Conservation (phyloP, 1,140 invertebrate species). For the Lanistes nyassanus region DNA sequence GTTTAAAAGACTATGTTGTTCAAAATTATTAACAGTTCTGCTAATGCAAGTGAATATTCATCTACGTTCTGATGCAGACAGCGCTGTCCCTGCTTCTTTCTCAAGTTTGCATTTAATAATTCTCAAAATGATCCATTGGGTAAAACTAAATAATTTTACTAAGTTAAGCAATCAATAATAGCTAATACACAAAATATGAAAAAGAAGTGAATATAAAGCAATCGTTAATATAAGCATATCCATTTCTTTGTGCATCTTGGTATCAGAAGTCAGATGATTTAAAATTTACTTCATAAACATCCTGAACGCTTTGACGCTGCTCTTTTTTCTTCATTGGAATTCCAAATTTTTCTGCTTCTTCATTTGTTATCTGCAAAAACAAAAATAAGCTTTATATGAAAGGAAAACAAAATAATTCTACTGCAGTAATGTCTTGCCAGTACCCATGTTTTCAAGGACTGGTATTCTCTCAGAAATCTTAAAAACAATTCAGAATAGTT, state of each 20-base stretch:
- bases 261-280: not conserved
- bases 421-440: too few relatives aligned
- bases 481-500: too few relatives aligned
- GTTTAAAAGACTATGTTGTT: not conserved
- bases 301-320: constrained; percentile 74
- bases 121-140: not conserved
- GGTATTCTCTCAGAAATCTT: too few relatives aligned
- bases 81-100: too few relatives aligned
- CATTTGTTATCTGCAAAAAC: constrained; percentile 58
- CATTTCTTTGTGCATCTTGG: not conserved
- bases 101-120: too few relatives aligned
- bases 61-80: too few relatives aligned
- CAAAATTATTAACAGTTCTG: not conserved
- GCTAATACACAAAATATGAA: not conserved
- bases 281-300: constrained; percentile 73
- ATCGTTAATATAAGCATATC: too few relatives aligned
- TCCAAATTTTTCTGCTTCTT: constrained; percentile 74
- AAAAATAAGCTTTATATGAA: not conserved
- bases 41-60: too few relatives aligned
- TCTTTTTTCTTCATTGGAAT: constrained; percentile 73
- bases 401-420: not conserved
- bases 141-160: not conserved
- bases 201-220: too few relatives aligned
- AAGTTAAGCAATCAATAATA: too few relatives aligned
- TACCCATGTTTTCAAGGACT: too few relatives aligned